Evolutionary conservation across 2,888 invertebrate species (phyloP).

Genomic region (Frankliniella fusca): DNA sequence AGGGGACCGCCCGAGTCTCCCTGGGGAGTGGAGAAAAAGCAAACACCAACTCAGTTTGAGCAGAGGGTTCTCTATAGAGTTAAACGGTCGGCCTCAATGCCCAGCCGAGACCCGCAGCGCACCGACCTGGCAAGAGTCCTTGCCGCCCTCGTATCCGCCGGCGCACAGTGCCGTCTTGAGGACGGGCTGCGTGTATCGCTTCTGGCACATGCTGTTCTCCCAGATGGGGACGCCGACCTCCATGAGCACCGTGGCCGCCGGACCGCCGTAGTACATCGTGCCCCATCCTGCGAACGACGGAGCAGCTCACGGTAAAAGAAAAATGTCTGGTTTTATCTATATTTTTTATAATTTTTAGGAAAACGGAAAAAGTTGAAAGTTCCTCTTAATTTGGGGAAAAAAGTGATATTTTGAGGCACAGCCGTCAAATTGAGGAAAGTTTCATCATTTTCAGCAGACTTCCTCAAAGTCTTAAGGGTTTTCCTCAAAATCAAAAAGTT

Average conservation of each 20-base stretch:
- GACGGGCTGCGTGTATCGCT: constrained; percentile 60
- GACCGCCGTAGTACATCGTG: constrained; percentile 64
- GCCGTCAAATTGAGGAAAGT: too few species aligned
- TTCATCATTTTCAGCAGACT: too few species aligned
- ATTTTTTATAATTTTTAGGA: too few species aligned
- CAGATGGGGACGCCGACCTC: constrained; percentile 77
- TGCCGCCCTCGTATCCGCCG: constrained; percentile 68
- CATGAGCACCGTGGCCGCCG: constrained; percentile 62
- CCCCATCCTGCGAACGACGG: constrained; percentile 64
- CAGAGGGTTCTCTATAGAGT: constrained; percentile 27
- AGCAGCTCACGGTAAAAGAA: constrained; percentile 28
- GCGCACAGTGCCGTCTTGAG: constrained; percentile 71
- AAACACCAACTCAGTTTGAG: constrained; percentile 29
- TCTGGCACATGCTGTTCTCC: constrained; percentile 61
- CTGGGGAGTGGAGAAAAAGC: constrained; percentile 47
- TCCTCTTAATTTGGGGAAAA: too few species aligned
- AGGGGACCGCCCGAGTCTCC: constrained; percentile 84
- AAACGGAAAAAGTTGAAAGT: too few species aligned
- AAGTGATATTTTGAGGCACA: too few species aligned
- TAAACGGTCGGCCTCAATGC: neutral
- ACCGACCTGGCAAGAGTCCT: constrained; percentile 75
- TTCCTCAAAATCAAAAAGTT: neutral
- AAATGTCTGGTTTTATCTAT: too few species aligned
- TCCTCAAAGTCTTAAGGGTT: constrained; percentile 3
- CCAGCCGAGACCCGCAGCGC: neutral